These are phyloP conservation scores for Heliconius himera DNA, from an alignment of 1,140 invertebrate species.

Conservation along the genomic window DNA sequence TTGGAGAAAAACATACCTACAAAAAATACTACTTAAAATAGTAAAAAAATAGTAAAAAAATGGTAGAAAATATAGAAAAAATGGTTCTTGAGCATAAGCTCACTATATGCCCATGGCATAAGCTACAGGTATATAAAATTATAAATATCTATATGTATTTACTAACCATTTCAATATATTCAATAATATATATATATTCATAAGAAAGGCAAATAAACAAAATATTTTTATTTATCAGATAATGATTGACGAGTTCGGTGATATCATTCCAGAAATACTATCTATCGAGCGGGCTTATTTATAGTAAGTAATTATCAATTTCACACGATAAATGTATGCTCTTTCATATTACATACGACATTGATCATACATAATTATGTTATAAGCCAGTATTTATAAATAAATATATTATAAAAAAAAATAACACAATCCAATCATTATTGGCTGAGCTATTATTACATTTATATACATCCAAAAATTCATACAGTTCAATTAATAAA, in stretches of 20 bases:
- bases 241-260: slow-evolving; percentile 15
- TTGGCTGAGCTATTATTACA: too few species aligned
- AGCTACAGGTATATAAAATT: too few species aligned
- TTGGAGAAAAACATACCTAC: too few species aligned
- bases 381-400: neutral
- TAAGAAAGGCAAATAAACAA: neutral
- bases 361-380: neutral
- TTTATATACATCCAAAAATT: too few species aligned
- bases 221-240: neutral
- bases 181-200: neutral
- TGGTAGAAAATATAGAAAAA: too few species aligned
- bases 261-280: slow-evolving; percentile 30
- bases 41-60: too few species aligned
- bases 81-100: too few species aligned
- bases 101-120: too few species aligned
- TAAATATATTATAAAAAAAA: neutral
- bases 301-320: slow-evolving; percentile 37
- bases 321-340: slow-evolving; percentile 35
- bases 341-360: slow-evolving; percentile 31
- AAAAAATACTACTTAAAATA: too few species aligned
- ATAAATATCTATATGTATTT: too few species aligned
- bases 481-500: too few species aligned
- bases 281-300: slow-evolving; percentile 34
- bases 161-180: neutral
- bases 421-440: too few species aligned